Evolutionary conservation across 2,888 invertebrate species (phyloP).

Genomic region (Synanthedon formicaeformis): DNA sequence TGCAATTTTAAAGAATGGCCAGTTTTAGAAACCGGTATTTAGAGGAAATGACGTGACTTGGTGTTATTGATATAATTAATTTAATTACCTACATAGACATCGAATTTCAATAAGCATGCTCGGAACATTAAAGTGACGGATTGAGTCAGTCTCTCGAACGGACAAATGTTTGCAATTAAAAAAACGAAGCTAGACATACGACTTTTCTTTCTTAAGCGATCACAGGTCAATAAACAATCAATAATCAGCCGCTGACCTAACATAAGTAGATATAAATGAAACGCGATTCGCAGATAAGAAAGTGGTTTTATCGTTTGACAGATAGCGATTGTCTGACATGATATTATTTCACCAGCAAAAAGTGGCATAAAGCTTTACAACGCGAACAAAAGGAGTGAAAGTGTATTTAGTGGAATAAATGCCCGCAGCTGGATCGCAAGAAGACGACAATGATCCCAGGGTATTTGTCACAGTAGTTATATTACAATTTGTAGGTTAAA

Average conservation of each 20-base stretch:
- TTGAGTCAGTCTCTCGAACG: too few species aligned
- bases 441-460: slow-evolving; percentile 20
- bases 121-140: too few species aligned
- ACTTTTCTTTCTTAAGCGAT: background rate
- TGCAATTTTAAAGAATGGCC: background rate
- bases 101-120: too few species aligned
- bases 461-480: slow-evolving; percentile 21
- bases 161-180: background rate
- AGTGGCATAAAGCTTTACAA: slow-evolving; percentile 24
- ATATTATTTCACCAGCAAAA: slow-evolving; percentile 37
- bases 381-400: slow-evolving; percentile 56
- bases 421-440: slow-evolving; percentile 16
- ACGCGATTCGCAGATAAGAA: slow-evolving; percentile 38
- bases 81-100: background rate
- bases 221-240: slow-evolving; percentile 17
- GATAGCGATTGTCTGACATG: slow-evolving; percentile 37
- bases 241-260: slow-evolving; percentile 29
- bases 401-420: slow-evolving; percentile 26
- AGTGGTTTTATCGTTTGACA: slow-evolving; percentile 33
- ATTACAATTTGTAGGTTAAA: background rate
- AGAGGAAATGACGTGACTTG: background rate
- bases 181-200: too few species aligned
- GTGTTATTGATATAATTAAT: background rate
- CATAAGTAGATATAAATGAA: slow-evolving; percentile 24
- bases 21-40: background rate